A percentile compares a stretch with the other conserved stretches of the same genome.
phyloP scores from a whole-genome alignment of 2,797 vertebrate genomes.

The Odontamblyopus lacepedii region DNA sequence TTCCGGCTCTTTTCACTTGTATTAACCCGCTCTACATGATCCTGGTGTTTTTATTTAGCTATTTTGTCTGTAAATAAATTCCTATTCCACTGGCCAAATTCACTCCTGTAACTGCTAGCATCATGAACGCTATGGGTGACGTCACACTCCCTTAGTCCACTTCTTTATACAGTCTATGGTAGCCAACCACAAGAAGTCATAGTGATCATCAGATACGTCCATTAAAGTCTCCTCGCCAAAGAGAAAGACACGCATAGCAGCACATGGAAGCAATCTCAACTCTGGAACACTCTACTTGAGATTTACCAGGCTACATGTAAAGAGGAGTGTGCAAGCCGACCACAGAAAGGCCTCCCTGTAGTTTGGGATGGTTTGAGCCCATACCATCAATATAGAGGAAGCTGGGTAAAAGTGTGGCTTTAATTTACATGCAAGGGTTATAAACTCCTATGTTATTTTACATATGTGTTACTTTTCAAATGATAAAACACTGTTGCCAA shows the following conservation, averaged over 20 bases:
- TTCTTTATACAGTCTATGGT: too few relatives aligned
- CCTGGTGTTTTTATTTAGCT: too few relatives aligned
- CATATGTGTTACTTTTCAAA: slow-evolving; percentile 38
- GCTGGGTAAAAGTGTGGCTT: slow-evolving; percentile 23
- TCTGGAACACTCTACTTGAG: slow-evolving; percentile 33
- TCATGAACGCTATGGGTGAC: too few relatives aligned
- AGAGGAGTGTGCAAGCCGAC: slow-evolving; percentile 39
- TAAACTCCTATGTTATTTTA: slow-evolving; percentile 18
- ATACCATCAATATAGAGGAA: slow-evolving; percentile 17
- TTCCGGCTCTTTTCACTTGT: too few relatives aligned
- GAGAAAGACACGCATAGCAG: slow-evolving; percentile 23
- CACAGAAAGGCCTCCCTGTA: slow-evolving; percentile 36
- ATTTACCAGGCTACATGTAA: slow-evolving; percentile 40
- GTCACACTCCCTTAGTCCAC: too few relatives aligned
- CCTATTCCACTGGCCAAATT: too few relatives aligned
- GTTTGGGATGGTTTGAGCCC: slow-evolving; percentile 47
- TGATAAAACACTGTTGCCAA: background rate
- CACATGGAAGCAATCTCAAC: slow-evolving; percentile 66
- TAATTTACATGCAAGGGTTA: slow-evolving; percentile 40
- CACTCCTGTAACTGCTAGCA: too few relatives aligned
- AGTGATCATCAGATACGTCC: slow-evolving; percentile 12
- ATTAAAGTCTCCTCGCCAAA: slow-evolving; percentile 22
- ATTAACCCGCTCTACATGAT: too few relatives aligned
- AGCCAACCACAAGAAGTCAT: slow-evolving; percentile 20
- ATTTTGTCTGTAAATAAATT: too few relatives aligned